Evolutionary conservation across 2,113 vertebrate species (phyloP).

Genomic region (Plestiodon gilberti): DNA sequence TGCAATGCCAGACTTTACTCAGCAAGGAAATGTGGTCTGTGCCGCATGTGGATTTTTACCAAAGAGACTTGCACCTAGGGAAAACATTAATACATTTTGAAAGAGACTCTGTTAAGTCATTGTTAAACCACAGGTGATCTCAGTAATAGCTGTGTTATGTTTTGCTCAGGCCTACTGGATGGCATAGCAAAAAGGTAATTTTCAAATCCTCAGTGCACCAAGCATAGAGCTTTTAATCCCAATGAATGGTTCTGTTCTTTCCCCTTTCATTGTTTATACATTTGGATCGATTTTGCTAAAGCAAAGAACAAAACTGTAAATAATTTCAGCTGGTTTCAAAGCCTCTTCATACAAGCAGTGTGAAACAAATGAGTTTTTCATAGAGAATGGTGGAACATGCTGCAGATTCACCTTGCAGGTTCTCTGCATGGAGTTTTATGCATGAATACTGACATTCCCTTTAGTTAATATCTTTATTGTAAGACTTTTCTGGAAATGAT

Average conservation of each 20-base stretch:
- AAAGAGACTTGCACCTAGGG: slow-evolving; percentile 35
- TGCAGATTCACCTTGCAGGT: fast-evolving
- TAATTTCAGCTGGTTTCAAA: slow-evolving; percentile 56
- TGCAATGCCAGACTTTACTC: not conserved
- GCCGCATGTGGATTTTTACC: not conserved
- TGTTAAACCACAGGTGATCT: slow-evolving; percentile 48
- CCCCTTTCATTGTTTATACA: slow-evolving; percentile 68
- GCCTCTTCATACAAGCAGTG: slow-evolving; percentile 49
- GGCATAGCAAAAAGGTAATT: slow-evolving; percentile 62
- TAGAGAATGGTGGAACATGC: slow-evolving; percentile 2
- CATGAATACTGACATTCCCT: not conserved
- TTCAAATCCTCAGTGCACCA: slow-evolving; percentile 49
- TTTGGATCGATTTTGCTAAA: slow-evolving; percentile 66
- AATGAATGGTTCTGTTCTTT: slow-evolving; percentile 52
- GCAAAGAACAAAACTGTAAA: slow-evolving; percentile 60
- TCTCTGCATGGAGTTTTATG: slow-evolving; percentile 32
- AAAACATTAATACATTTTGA: slow-evolving; percentile 27
- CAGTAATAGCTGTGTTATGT: slow-evolving; percentile 36
- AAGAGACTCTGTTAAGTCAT: slow-evolving; percentile 33
- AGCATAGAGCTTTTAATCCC: slow-evolving; percentile 54
- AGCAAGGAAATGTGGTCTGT: not conserved
- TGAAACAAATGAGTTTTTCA: slow-evolving; percentile 48
- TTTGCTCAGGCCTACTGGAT: slow-evolving; percentile 49
- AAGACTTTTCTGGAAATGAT: slow-evolving; percentile 13
- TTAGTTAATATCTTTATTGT: not conserved